Base-by-base conservation (phyloP, 2,113 vertebrate genomes). In the Muscicapa adusta region DNA sequence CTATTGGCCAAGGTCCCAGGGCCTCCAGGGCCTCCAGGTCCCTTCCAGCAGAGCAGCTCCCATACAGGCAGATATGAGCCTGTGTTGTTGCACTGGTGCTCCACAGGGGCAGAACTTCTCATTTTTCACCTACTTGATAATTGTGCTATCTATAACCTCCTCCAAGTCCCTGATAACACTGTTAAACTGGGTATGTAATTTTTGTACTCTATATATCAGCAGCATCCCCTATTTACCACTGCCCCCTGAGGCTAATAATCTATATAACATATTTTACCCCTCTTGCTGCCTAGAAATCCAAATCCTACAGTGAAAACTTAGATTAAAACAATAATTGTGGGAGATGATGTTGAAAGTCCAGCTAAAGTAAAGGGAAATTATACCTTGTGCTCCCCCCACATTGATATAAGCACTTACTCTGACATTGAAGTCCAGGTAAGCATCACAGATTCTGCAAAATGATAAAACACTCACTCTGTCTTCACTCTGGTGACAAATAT, bases 381-480 rank as follows among this genome's bases (percentile, higher is more conserved):
- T 63, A 33, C 11, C 9, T 7, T 14, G 4, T 50, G 11, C 14
- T 51, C 17, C 38, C 8, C 8, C 6, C 6, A 80, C 42, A 62
- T n/a, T n/a, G 31, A 51, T 26, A 29, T 18, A 40, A 2, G 5
- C 0, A 0, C 18, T 68, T 48, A 23, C 5, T n/a, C 20, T 61
- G 13, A 24, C 47, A 23, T 18, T 61, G 26, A 43, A 53, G 28
- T 36, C 58, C 58, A 76, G 5, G 33, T 50, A 62, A 7, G 24
- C 5, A 29, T 28, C 18, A 89, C 8, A 38, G 14, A 28, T 71
- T 67, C 42, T 48, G 40, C 13, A 53, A 53, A 70, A 5, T 40
- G 40, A n/a, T 42, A 47, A 50, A 84, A 58, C 5, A 14, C 26
- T 58, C 42, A 42, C 18, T 11, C 24, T 47, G 1, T 48, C 24